A percentile compares a stretch with the other conserved stretches of the same genome.
These are phyloP conservation scores for Sebastes elongatus DNA, from an alignment of 2,797 vertebrate genomes.

Conservation along the genomic window DNA sequence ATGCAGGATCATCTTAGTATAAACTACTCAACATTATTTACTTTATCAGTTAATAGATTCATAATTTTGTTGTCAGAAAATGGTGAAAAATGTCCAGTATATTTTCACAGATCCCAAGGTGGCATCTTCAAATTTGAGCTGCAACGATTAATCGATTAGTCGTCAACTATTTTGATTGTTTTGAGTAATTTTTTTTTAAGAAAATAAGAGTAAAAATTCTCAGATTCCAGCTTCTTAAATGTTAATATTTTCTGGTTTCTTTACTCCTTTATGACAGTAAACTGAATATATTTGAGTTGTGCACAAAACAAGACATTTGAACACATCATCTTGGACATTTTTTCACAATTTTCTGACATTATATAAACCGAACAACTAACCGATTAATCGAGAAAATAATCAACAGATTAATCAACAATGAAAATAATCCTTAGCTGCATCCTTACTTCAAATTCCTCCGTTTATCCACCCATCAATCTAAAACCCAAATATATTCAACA, in stretches of 20 bases:
- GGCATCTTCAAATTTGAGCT: background rate
- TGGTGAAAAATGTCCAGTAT: background rate
- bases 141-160: rapidly evolving
- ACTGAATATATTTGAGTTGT: no score
- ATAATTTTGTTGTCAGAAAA: background rate
- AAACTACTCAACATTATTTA: background rate
- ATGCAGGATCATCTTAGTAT: background rate
- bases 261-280: no score
- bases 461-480: background rate
- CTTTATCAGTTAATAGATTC: background rate
- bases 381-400: no score
- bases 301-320: no score
- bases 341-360: no score
- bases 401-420: no score
- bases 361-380: rapidly evolving
- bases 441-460: rapidly evolving
- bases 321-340: rapidly evolving
- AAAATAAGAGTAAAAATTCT: no score
- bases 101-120: background rate
- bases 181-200: no score
- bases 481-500: background rate
- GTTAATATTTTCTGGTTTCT: no score
- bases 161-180: rapidly evolving
- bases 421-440: no score
- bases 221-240: no score